Evolutionary conservation across 1,140 invertebrate genomes (phyloP), one percentile per base, ranked within the genome.

Genomic region (Heliconius hermathena): DNA sequence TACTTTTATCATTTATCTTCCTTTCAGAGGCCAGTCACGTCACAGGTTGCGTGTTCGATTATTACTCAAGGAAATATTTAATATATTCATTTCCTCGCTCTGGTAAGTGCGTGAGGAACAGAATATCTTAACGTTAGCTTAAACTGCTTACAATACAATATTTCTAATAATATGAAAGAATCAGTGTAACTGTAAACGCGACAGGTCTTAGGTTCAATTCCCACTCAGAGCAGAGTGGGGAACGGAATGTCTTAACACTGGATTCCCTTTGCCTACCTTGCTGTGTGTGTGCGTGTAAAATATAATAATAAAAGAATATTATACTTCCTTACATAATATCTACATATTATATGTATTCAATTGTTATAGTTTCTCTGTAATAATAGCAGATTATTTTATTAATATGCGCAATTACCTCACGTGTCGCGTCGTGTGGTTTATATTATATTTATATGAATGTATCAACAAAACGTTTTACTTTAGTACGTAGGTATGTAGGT

Each of bases 371-470:
- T n/a, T 22, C 8, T 9, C n/a, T 66, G 22, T 26, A 66, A 26
- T 66, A 66, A 66, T 16, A 66, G 60, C 60, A 26, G 60, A 66
- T 66, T 66, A 66, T 3, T 66, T 13, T 66, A 66, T 66, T 26
- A 66, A 76, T 71, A 70, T 76, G 74, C 74, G 74, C 74, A 76
- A 60, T 76, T 76, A 22, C 9, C 36, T 70, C 74, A 76, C 74
- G 74, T 76, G 74, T 46, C 18, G 11, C 16, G 33, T 29, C 74
- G 70, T 76, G 60, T 70, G 74, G 60, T 20, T 70, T 72, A 72
- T 76, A 66, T 66, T 9, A 26, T 26, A 66, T 29, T 66, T 11
- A 26, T 66, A 66, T 5, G n/a, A 66, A 22, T 57, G 54, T 57
- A 29, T 6, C 9, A 66, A 66, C 60, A 66, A 66, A 66, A 66